A percentile compares a stretch with the other conserved stretches of the same genome.
Evolutionary conservation across 92 coral and sea anemone genomes (phyloP).

Genomic region (Porites divaricata): DNA sequence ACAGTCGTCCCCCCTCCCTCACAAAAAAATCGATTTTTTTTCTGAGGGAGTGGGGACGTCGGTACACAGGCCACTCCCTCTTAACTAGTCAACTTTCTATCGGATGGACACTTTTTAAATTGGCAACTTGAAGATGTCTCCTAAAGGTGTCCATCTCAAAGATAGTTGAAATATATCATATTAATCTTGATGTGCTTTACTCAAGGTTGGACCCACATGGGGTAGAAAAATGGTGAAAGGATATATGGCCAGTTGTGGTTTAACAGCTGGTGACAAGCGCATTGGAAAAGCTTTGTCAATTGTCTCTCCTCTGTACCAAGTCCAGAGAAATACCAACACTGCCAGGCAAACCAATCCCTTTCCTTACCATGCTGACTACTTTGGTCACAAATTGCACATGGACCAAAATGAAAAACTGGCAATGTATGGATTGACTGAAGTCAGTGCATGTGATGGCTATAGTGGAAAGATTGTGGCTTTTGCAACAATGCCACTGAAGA

Average conservation of each 20-base stretch:
- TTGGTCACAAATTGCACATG: constrained; percentile 70
- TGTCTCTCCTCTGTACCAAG: constrained; percentile 60
- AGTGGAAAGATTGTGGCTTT: constrained; percentile 66
- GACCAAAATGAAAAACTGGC: constrained; percentile 71
- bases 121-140: too few species aligned
- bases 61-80: too few species aligned
- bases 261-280: constrained; percentile 64
- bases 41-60: too few species aligned
- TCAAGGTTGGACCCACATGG: constrained; percentile 66
- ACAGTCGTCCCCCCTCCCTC: too few species aligned
- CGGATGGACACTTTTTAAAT: too few species aligned
- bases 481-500: constrained; percentile 75
- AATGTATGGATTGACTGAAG: constrained; percentile 70
- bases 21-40: too few species aligned
- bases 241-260: constrained; percentile 46
- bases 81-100: too few species aligned
- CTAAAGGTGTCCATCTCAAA: too few species aligned
- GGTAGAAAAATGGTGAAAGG: constrained; percentile 72
- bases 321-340: constrained; percentile 57
- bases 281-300: constrained; percentile 58
- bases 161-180: too few species aligned
- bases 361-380: constrained; percentile 65
- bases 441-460: constrained; percentile 74
- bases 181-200: neutral
- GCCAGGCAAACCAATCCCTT: constrained; percentile 60